phyloP scores from a whole-genome alignment of 2,888 invertebrate genomes.

The Orthosia cruda region DNA sequence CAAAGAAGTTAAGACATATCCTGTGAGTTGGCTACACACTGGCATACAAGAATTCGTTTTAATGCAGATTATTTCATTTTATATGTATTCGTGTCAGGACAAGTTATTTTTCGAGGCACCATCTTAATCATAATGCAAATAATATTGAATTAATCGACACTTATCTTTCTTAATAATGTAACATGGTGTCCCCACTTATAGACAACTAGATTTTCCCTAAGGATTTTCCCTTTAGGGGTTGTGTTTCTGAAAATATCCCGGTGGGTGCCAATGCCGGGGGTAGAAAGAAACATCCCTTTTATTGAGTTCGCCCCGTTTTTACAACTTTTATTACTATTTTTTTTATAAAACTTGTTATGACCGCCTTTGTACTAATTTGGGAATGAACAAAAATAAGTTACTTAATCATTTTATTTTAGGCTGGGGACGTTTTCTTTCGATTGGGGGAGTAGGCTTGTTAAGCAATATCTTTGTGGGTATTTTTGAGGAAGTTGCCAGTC shows the following conservation, averaged over 20 bases:
- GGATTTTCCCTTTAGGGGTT: constrained; percentile 69
- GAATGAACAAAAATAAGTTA: constrained; percentile 66
- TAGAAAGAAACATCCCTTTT: constrained; percentile 62
- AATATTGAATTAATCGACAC: neutral
- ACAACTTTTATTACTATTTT: constrained; percentile 64
- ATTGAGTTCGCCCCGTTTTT: constrained; percentile 64
- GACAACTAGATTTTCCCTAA: constrained; percentile 70
- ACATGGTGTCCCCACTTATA: constrained; percentile 56
- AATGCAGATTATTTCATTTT: neutral
- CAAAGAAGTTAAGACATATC: too few relatives aligned
- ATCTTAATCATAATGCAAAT: neutral
- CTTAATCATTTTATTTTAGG: constrained; percentile 62
- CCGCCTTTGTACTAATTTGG: constrained; percentile 55
- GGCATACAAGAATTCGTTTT: too few relatives aligned
- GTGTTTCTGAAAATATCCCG: constrained; percentile 63
- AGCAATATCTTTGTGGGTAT: constrained; percentile 29
- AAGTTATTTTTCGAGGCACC: too few relatives aligned
- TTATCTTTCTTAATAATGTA: neutral
- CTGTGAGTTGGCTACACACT: too few relatives aligned
- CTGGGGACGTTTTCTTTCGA: constrained; percentile 18
- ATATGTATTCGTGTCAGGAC: neutral
- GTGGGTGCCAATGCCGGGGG: constrained; percentile 54
- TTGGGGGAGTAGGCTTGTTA: constrained; percentile 31
- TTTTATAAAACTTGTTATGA: constrained; percentile 59
- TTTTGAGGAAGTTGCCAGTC: constrained; percentile 34